Evolutionary conservation across 2,888 invertebrate genomes (phyloP), one percentile per base, ranked within the genome.

Genomic region (Diogma glabrata): DNA sequence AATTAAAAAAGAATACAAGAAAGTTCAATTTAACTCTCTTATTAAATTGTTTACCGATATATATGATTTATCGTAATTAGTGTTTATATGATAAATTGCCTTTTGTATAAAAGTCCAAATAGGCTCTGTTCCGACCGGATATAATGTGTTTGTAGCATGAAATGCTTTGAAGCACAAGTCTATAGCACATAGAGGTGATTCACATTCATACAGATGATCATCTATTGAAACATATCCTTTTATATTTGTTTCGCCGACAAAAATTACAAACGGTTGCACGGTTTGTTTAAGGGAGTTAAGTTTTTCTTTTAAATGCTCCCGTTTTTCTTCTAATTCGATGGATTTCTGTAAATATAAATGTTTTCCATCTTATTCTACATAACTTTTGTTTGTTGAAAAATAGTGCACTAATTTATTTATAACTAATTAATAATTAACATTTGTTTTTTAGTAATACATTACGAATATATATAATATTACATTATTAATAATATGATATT

Each of bases 51-150:
- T 47, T 3, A 47, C 28, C 10, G 28, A 5, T 6, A 40, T 28
- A 16, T n/a, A 47, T 14, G 12, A 16, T 17, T 47, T 47, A 16
- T 47, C 47, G 16, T 7, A 17, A 6, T 8, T 28, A 3, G 47
- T 47, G 14, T 14, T 28, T 3, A 47, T 47, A 6, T 47, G 17
- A 40, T 40, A 40, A 3, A 40, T 8, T 3, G 40, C 40, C 20
- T 40, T 40, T 40, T 40, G 40, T 22, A 26, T 47, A 17, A 47
- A 47, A 9, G 26, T 47, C 26, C 47, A 47, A 12, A 47, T 26
- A 9, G 28, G 9, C n/a, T 28, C 47, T 23, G 28, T 19, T 7
- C 28, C 28, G n/a, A 5, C 17, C 17, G 47, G 47, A 17, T 47
- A 47, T 9, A 3, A 16, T 17, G 22, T 8, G 17, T 28, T 28